Conservation (phyloP, 1,140 invertebrate genomes). For the Palaemon carinicauda region DNA sequence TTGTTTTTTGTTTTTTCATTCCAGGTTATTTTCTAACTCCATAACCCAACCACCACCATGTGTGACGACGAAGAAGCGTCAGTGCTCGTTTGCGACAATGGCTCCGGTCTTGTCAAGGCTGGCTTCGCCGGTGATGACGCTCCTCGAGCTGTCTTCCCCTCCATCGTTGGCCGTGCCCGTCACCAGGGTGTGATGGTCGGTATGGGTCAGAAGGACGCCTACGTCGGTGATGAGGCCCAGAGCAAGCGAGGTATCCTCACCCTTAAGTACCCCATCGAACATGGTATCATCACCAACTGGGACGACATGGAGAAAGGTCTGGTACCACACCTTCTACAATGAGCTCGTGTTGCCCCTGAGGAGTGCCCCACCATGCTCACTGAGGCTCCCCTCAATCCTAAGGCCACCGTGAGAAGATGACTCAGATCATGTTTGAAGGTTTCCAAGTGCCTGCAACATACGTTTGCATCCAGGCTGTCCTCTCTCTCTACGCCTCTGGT, state of each 20-base stretch:
- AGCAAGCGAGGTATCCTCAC: slow-evolving; percentile 91
- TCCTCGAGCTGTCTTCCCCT: slow-evolving; percentile 91
- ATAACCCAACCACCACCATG: slow-evolving; percentile 4
- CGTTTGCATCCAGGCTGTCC: slow-evolving; percentile 46
- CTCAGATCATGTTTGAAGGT: slow-evolving; percentile 83
- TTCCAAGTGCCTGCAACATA: slow-evolving; percentile 53
- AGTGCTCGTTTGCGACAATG: slow-evolving; percentile 73
- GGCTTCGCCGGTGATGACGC: slow-evolving; percentile 85
- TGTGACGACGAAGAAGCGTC: slow-evolving; percentile 38
- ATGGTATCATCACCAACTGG: slow-evolving; percentile 96
- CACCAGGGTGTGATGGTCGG: slow-evolving; percentile 88
- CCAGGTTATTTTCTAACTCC: no score
- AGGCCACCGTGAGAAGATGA: slow-evolving; percentile 88
- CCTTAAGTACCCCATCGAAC: slow-evolving; percentile 93
- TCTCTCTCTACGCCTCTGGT: slow-evolving; percentile 50
- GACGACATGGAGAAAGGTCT: slow-evolving; percentile 88
- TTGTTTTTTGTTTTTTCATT: no score
- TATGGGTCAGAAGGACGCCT: slow-evolving; percentile 92
- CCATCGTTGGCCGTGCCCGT: slow-evolving; percentile 72
- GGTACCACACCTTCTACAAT: slow-evolving; percentile 96
- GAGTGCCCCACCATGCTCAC: slow-evolving; percentile 90
- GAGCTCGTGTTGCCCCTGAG: slow-evolving; percentile 95
- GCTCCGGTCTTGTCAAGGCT: slow-evolving; percentile 75
- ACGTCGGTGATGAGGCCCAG: slow-evolving; percentile 93
- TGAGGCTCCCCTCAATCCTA: slow-evolving; percentile 71